A percentile compares a stretch with the other conserved stretches of the same genome.
These are phyloP conservation scores for Lacanobia oleracea DNA, from an alignment of 2,888 invertebrate species.

Conservation along the genomic window DNA sequence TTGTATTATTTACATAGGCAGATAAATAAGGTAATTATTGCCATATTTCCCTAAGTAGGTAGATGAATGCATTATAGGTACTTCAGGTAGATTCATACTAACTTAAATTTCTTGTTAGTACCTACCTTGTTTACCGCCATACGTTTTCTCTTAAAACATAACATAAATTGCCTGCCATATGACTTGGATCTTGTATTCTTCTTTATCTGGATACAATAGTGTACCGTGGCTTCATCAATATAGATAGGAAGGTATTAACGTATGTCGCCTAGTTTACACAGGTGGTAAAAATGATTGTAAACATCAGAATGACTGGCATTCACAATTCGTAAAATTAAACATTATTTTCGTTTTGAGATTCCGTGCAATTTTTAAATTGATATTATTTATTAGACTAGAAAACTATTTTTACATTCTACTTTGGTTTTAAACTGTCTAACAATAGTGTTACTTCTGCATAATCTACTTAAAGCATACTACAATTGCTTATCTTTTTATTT, in stretches of 20 bases:
- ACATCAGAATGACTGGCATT: no score
- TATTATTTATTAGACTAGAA: conserved; percentile 66
- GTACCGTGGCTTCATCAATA: background rate
- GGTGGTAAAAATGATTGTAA: conserved; percentile 27
- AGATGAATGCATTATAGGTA: background rate
- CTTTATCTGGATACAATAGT: conserved; percentile 8
- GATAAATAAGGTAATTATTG: background rate
- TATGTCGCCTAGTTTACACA: conserved; percentile 7
- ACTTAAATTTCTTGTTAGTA: background rate
- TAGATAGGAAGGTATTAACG: background rate
- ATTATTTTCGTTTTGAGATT: background rate
- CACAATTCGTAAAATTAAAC: background rate
- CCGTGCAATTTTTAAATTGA: conserved; percentile 7
- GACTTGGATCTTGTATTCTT: background rate
- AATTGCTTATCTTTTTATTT: conserved; percentile 39
- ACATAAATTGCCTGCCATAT: background rate
- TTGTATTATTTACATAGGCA: conserved; percentile 42
- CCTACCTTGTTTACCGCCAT: background rate
- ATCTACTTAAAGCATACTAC: conserved; percentile 57
- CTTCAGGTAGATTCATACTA: background rate
- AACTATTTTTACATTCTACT: conserved; percentile 74
- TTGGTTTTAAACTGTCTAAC: conserved; percentile 72
- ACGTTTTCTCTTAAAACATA: background rate
- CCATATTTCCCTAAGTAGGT: background rate
- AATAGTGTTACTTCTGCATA: conserved; percentile 47